Evolutionary conservation across 2,888 invertebrate species (phyloP).

Genomic region (Zonitis immaculata): DNA sequence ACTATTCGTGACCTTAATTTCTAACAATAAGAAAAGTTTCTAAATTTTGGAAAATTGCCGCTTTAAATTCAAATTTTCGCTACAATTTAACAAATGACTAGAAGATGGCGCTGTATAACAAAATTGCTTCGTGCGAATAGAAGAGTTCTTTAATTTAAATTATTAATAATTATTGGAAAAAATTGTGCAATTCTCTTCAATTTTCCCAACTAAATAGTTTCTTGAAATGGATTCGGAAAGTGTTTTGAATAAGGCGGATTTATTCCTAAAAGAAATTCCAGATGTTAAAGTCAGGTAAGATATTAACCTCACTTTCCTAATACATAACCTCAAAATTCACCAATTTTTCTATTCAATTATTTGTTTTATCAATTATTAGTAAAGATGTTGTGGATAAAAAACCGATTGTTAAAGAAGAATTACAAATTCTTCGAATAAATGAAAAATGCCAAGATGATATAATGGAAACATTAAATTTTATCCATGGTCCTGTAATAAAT

Average conservation of each 20-base stretch:
- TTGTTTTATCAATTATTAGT: slow-evolving; percentile 18
- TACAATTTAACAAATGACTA: background rate
- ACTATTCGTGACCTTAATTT: no score
- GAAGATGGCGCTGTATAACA: background rate
- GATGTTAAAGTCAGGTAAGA: slow-evolving; percentile 58
- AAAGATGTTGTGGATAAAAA: slow-evolving; percentile 41
- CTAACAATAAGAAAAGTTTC: no score
- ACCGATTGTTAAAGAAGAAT: slow-evolving; percentile 63
- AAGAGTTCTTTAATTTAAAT: background rate
- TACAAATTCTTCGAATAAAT: slow-evolving; percentile 66
- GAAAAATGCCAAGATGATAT: slow-evolving; percentile 68
- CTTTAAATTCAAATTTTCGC: background rate
- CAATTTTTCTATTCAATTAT: slow-evolving; percentile 3
- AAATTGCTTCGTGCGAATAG: no score
- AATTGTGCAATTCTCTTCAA: background rate
- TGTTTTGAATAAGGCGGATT: slow-evolving; percentile 58
- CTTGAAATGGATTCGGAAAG: slow-evolving; percentile 56
- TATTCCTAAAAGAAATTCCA: slow-evolving; percentile 59
- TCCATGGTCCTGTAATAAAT: slow-evolving; percentile 66
- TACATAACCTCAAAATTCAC: slow-evolving; percentile 15
- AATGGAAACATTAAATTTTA: slow-evolving; percentile 66
- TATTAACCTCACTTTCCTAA: background rate
- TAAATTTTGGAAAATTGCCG: no score
- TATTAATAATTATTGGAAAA: background rate
- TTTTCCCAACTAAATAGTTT: background rate